These are phyloP conservation scores for Hydriomena furcata DNA, from an alignment of 2,888 invertebrate species.

Conservation along the genomic window DNA sequence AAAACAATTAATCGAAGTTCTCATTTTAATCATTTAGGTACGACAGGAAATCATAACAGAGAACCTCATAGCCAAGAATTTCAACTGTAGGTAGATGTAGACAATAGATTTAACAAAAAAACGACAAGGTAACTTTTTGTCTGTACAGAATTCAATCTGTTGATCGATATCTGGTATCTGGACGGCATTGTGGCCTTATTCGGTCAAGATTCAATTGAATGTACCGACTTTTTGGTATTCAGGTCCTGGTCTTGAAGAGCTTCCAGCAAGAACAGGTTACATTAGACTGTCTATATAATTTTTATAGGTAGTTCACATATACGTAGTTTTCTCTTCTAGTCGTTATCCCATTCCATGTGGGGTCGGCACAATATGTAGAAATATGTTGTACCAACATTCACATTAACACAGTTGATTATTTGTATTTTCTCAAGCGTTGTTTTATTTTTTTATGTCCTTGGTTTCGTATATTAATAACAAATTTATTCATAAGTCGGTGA, in stretches of 20 bases:
- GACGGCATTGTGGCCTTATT: constrained; percentile 9
- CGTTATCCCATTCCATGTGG: too few relatives aligned
- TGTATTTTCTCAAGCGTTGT: constrained; percentile 11
- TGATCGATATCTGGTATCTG: constrained; percentile 24
- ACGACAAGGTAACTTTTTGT: constrained; percentile 27
- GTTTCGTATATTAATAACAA: background rate
- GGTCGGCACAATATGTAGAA: too few relatives aligned
- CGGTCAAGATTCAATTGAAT: constrained; percentile 18
- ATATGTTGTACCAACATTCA: too few relatives aligned
- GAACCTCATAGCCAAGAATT: background rate
- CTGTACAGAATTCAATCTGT: constrained; percentile 18
- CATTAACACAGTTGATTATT: too few relatives aligned
- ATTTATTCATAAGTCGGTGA: constrained; percentile 2
- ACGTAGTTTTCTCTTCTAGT: too few relatives aligned
- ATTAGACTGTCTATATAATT: constrained; percentile 4
- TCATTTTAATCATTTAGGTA: background rate
- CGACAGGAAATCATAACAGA: background rate
- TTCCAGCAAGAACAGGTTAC: constrained; percentile 5
- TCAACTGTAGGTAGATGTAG: constrained; percentile 14
- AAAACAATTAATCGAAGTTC: too few relatives aligned
- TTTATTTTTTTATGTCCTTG: constrained; percentile 6
- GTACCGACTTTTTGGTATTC: constrained; percentile 3
- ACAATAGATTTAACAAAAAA: constrained; percentile 30
- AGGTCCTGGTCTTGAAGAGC: too few relatives aligned
- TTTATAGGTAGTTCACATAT: background rate